Base-by-base conservation (phyloP, 1,140 invertebrate species). In the Leguminivora glycinivorella region DNA sequence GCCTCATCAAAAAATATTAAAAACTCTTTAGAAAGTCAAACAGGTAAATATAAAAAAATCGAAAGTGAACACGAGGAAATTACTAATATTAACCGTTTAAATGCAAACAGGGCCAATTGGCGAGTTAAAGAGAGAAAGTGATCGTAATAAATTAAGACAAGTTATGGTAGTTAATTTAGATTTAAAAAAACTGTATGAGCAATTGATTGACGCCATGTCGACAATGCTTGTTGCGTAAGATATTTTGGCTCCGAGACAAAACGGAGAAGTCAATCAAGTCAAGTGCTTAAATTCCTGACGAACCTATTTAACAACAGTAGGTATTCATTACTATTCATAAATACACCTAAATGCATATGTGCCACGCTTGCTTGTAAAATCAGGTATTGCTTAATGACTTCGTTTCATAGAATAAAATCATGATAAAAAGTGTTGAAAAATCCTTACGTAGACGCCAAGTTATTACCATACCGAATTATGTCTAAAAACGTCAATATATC, bases 21-120 rank as follows among this genome's bases (percentile, higher is more conserved):
- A 63, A 63, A 63, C 58, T 63, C 58, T 63, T 63, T 63, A 63
- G 58, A 63, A 63, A 63, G 58, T 63, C 17, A 63, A 63, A 63
- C 29, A 17, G 58, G 58, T 63, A 34, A 63, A 31, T 63, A 29
- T 31, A 63, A 31, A 63, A 34, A 52, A 52, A 52, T 52, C 25
- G 58, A 63, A 63, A 63, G 58, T 63, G 58, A 63, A 63, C 26
- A 10, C 29, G 26, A 26, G 58, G 29, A 34, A 63, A 63, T 63
- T 29, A 63, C 58, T 63, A 63, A 34, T 63, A 63, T 63, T 63
- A 63, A 29, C 58, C 25, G 31, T 63, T 63, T 19, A 63, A 63
- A 63, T 63, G n/a, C 29, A 63, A 63, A 29, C 58, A 63, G 24
- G 31, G 24, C 4, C 58, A 63, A 63, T 34, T 63, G 58, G 58